Evolutionary conservation across 2,113 vertebrate species (phyloP), one percentile per base, ranked within the genome.

Genomic region (Zosterops lateralis): DNA sequence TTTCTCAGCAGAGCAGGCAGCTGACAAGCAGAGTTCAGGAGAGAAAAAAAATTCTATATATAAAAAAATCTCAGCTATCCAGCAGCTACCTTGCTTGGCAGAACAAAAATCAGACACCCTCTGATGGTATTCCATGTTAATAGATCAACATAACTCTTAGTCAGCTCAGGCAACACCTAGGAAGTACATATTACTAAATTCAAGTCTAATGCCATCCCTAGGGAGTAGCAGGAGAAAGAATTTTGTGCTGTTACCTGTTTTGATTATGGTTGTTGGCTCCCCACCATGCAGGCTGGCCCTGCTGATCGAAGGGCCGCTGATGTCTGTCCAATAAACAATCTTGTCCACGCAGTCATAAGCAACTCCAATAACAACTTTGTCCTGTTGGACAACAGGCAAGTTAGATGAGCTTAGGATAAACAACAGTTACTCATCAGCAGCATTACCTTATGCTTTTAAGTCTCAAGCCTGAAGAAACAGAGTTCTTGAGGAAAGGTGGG

Each of bases 301-400:
- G 95, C 98, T 99, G 83, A 99, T 99, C 0, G 98, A 98, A 42
- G 98, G 99, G 17, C 98, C 97, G 0, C 98, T 98, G 96, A 99
- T 99, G 81, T 99, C 99, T 4, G 98, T 99, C 99, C 99, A 99
- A 95, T 99, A 99, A 61, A 99, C 98, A 98, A 98, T 97, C 95
- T 99, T 98, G 75, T 99, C 99, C 57, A 98, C 95, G 12, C 99
- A 99, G 96, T 99, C 99, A 6, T 98, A 99, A 58, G 98, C 98
- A 93, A 99, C 97, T 24, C 98, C 99, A 38, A 99, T 98, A 93
- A 99, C 97, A 95, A 99, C 98, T 97, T 98, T 99, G 79, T 98
- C 99, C 99, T 99, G 96, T 24, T 89, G 97, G 62, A 62, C 45
- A 94, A 82, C 89, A 96, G 66, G 29, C 3, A 80, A 76, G 53